A percentile compares a stretch with the other conserved stretches of the same genome.
phyloP scores from a whole-genome alignment of 2,888 invertebrate species.

The Coecobrya sp. region DNA sequence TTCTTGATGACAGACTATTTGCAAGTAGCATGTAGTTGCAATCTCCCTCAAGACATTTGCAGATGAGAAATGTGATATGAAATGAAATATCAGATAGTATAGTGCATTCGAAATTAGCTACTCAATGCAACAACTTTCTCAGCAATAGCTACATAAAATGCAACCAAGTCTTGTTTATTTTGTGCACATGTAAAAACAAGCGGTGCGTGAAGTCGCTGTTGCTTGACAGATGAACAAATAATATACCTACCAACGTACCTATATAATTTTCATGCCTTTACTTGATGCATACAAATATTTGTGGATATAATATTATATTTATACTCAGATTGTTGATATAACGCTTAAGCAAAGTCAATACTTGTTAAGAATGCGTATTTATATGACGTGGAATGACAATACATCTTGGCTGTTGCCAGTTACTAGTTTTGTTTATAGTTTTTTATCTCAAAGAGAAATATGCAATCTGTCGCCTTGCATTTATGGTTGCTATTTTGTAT shows the following conservation, averaged over 20 bases:
- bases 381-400: background rate
- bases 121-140: background rate
- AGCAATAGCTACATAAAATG: no score
- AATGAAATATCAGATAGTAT: background rate
- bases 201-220: constrained; percentile 7
- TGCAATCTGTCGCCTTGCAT: background rate
- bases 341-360: constrained; percentile 1
- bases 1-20: constrained; percentile 38
- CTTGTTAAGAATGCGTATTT: background rate
- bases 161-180: background rate
- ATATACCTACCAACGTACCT: constrained; percentile 10
- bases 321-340: constrained; percentile 6
- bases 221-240: constrained; percentile 33
- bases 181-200: background rate
- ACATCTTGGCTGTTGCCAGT: background rate
- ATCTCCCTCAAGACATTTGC: constrained; percentile 30
- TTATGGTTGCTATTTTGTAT: background rate
- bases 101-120: constrained; percentile 25
- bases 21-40: constrained; percentile 32
- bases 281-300: constrained; percentile 16
- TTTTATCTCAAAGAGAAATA: no score
- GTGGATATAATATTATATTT: no score
- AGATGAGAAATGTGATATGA: constrained; percentile 27
- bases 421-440: background rate
- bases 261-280: constrained; percentile 1